Evolutionary conservation across 2,113 vertebrate genomes (phyloP).

Genomic region (Atractosteus spatula): DNA sequence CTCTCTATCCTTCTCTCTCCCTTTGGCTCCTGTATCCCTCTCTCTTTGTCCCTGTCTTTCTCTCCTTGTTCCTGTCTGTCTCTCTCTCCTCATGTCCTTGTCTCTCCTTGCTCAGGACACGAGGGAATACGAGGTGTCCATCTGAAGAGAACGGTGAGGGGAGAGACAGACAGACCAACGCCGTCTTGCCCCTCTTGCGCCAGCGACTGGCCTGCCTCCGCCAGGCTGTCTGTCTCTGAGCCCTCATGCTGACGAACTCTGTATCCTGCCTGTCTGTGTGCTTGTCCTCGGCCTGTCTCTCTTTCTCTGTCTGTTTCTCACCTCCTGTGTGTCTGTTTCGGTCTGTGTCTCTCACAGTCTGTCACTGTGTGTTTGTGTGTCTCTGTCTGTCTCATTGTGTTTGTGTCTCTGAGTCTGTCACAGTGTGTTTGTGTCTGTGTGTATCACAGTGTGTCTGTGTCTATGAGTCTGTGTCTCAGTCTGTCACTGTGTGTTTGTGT

Average conservation of each 20-base stretch:
- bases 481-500: background rate
- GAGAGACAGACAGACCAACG: constrained; percentile 28
- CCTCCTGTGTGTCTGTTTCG: background rate
- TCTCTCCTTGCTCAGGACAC: constrained; percentile 69
- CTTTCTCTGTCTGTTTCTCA: no score
- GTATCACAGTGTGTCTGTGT: constrained; percentile 28
- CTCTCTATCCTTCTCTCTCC: no score
- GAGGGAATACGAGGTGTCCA: constrained; percentile 87
- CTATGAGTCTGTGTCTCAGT: constrained; percentile 13
- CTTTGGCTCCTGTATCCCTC: background rate
- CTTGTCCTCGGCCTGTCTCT: no score
- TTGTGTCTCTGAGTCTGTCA: constrained; percentile 36
- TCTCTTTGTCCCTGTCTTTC: background rate
- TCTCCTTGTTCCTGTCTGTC: background rate
- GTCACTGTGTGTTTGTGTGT: background rate
- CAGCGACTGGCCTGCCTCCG: constrained; percentile 37
- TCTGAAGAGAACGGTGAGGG: constrained; percentile 58
- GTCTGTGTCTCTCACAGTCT: background rate
- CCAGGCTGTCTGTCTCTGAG: constrained; percentile 7
- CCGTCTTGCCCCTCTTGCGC: constrained; percentile 30
- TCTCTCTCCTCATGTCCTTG: background rate
- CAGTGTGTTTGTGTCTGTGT: background rate
- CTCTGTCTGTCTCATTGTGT: constrained; percentile 26
- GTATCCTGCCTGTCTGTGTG: background rate
- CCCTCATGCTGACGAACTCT: background rate